Base-by-base conservation (phyloP, 92 coral and sea anemone species). In the Parazoanthus swiftii region DNA sequence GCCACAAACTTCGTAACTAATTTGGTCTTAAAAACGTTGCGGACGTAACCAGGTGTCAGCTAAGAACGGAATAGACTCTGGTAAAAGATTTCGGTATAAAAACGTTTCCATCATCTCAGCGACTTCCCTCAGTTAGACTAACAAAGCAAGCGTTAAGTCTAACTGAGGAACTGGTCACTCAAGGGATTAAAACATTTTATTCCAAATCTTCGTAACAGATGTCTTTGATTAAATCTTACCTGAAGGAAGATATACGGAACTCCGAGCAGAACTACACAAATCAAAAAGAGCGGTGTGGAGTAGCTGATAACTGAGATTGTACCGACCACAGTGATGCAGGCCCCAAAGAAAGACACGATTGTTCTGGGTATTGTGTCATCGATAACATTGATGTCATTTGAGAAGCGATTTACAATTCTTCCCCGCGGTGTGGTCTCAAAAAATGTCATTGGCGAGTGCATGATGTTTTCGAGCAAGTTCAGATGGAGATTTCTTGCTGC, bases 371-470 rank as follows among this genome's bases (percentile, higher is more conserved):
- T 86, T 23, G 82, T 89, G 54, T 93, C 98, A 72, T 95, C 98
- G 9, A 95, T 92, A 71, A 92, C 86, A 54, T 90, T 77, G 23
- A 90, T 76, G 73, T 95, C 98, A 77, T 82, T 93, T 36, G 98
- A 88, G 71, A 95, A 95, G 4, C 98, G 92, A 77, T 95, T 95
- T 13, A 95, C 81, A 43, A 95, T 93, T 81, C 98, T 85, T 54
- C 98, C 98, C 18, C 90, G 81, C 9, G 98, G 98, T 4, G 95
- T 90, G 68, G 93, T 91, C 90, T 95, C 98, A 80, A 95, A 95
- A 72, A 91, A 93, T 43, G 70, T 81, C 96, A 93, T 91, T 33
- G 98, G 95, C 1, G 93, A 89, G 71, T 90, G 98, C 88, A 95
- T 81, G 4, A 95, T 85, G 42, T 93, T 93, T 6, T 86, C 68